These are phyloP conservation scores for Morpho deidamia DNA, from an alignment of 2,888 invertebrate species.

Conservation along the genomic window DNA sequence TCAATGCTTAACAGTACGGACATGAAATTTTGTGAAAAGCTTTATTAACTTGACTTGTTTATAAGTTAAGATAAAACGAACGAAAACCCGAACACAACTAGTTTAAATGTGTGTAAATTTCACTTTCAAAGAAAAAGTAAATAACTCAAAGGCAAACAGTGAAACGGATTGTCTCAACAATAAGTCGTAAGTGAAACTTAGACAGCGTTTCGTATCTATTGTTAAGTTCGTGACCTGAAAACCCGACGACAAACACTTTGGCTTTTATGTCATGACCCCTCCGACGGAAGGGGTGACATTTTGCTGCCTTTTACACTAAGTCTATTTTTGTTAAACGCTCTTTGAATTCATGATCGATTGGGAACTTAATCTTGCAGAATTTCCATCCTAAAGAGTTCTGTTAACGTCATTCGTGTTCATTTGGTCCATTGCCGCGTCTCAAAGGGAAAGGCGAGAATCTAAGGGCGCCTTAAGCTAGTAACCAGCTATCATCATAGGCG, in stretches of 20 bases:
- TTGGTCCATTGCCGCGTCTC: too few relatives aligned
- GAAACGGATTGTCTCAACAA: not conserved
- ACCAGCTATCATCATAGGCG: too few relatives aligned
- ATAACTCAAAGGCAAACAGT: not conserved
- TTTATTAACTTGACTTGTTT: too few relatives aligned
- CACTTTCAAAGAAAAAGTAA: not conserved
- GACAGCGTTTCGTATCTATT: slow-evolving; percentile 15
- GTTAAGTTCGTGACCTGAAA: slow-evolving; percentile 49
- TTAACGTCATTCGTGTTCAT: too few relatives aligned
- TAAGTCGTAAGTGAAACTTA: slow-evolving; percentile 3
- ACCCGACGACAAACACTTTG: slow-evolving; percentile 43
- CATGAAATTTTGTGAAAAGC: too few relatives aligned
- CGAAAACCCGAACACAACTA: too few relatives aligned
- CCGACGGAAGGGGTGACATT: not conserved
- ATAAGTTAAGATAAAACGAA: too few relatives aligned
- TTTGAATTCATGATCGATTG: not conserved
- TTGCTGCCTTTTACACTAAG: not conserved
- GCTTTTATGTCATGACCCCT: slow-evolving; percentile 30
- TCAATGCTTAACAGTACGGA: too few relatives aligned
- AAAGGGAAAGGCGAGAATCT: too few relatives aligned
- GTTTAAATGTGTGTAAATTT: not conserved
- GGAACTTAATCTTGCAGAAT: too few relatives aligned
- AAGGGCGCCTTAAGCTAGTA: too few relatives aligned
- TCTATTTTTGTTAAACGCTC: not conserved
- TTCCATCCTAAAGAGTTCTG: too few relatives aligned